Evolutionary conservation across 2,113 vertebrate genomes (phyloP).

Genomic region (Sciurus niger): DNA sequence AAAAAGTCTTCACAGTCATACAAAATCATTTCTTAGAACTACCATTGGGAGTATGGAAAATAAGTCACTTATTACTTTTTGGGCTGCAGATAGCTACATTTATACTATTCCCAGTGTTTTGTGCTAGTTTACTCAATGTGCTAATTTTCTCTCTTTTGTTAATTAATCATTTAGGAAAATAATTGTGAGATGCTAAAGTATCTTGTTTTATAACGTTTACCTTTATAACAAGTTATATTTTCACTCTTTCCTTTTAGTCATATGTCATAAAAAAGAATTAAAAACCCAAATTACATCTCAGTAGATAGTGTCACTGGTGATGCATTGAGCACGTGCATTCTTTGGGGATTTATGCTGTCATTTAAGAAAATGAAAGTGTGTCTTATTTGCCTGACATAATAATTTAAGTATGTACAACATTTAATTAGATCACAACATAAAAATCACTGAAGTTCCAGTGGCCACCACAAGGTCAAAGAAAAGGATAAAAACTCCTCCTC

Average conservation of each 20-base stretch:
- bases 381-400: constrained; percentile 67
- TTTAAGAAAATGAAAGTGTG: constrained; percentile 68
- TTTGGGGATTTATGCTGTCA: constrained; percentile 32
- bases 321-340: constrained; percentile 35
- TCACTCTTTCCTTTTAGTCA: constrained; percentile 42
- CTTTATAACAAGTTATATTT: constrained; percentile 45
- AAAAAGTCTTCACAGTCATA: constrained; percentile 29
- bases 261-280: constrained; percentile 65
- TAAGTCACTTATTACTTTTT: constrained; percentile 40
- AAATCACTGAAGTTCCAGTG: constrained; percentile 67
- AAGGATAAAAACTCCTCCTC: constrained; percentile 57
- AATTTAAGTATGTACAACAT: constrained; percentile 69
- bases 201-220: constrained; percentile 61
- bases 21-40: constrained; percentile 45
- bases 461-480: constrained; percentile 64
- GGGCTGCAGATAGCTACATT: background rate
- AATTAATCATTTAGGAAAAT: constrained; percentile 41
- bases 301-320: constrained; percentile 55
- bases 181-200: background rate
- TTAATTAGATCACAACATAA: constrained; percentile 75
- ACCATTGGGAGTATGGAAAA: background rate
- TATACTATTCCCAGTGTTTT: constrained; percentile 15
- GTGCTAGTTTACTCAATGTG: constrained; percentile 42
- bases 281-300: constrained; percentile 67
- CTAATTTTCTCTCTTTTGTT: constrained; percentile 24